Conservation (phyloP, 2,797 vertebrate species). For the Sternarchorhynchus goeldii region DNA sequence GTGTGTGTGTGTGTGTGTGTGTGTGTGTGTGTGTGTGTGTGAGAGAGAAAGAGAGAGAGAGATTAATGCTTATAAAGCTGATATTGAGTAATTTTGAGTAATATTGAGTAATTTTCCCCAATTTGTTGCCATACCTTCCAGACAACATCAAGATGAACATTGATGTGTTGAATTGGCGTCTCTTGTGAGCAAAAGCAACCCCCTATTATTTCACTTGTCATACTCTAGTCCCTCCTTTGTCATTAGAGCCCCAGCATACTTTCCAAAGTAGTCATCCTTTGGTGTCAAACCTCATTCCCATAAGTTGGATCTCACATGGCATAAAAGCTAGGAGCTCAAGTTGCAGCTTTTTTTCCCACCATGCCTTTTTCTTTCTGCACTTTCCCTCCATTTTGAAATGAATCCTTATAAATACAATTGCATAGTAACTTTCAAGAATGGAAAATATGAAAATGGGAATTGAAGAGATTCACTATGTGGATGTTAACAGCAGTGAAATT, state of each 20-base stretch:
- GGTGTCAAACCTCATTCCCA: constrained; percentile 60
- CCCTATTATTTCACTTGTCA: constrained; percentile 51
- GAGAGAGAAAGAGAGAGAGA: neutral
- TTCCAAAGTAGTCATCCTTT: constrained; percentile 70
- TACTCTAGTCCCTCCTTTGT: constrained; percentile 56
- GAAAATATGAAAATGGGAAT: constrained; percentile 56
- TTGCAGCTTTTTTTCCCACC: constrained; percentile 46
- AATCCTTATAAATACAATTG: constrained; percentile 57
- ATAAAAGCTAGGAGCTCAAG: constrained; percentile 52
- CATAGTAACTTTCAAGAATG: constrained; percentile 55
- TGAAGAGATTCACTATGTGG: constrained; percentile 49
- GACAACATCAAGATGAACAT: constrained; percentile 44
- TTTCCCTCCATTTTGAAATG: constrained; percentile 56
- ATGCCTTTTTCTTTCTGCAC: constrained; percentile 41
- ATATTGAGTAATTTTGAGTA: constrained; percentile 25
- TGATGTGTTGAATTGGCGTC: constrained; percentile 51
- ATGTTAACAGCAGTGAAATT: constrained; percentile 51
- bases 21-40: no score
- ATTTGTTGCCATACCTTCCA: constrained; percentile 43
- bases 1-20: no score
- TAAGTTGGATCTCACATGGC: constrained; percentile 57
- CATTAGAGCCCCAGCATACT: constrained; percentile 65
- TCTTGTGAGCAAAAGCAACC: constrained; percentile 45
- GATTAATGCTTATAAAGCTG: neutral
- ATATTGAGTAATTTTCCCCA: constrained; percentile 29